These are phyloP conservation scores for Tragelaphus strepsiceros DNA, from an alignment of 2,113 vertebrate species.

Conservation along the genomic window DNA sequence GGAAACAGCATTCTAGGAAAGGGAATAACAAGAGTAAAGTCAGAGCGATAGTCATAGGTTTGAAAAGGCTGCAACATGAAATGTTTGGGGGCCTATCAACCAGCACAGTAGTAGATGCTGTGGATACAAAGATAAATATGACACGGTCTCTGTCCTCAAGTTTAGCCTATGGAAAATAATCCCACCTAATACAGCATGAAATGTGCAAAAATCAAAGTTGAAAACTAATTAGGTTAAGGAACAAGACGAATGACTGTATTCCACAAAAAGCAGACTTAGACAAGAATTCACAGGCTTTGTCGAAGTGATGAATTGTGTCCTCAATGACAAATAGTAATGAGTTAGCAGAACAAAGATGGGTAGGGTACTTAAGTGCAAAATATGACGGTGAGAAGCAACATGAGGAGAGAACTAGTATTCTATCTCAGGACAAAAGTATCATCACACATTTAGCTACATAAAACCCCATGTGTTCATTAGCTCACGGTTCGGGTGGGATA, in stretches of 20 bases:
- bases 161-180: neutral
- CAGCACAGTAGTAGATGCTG: accelerated
- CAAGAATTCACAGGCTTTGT: neutral
- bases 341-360: neutral
- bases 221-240: neutral
- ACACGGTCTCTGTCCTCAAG: neutral
- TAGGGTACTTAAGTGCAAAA: neutral
- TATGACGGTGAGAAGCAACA: neutral
- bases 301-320: neutral
- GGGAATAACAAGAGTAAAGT: neutral
- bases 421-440: neutral
- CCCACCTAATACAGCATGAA: neutral
- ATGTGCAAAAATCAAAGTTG: neutral
- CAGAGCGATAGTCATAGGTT: neutral
- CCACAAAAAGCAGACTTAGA: neutral
- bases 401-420: neutral
- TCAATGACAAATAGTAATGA: neutral
- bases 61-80: neutral
- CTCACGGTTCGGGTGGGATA: neutral
- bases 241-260: neutral
- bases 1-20: neutral
- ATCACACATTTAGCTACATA: neutral
- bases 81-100: neutral
- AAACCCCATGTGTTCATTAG: neutral
- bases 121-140: neutral